These are phyloP conservation scores for Pangasianodon gigas DNA, from an alignment of 2,113 vertebrate genomes.

Conservation along the genomic window DNA sequence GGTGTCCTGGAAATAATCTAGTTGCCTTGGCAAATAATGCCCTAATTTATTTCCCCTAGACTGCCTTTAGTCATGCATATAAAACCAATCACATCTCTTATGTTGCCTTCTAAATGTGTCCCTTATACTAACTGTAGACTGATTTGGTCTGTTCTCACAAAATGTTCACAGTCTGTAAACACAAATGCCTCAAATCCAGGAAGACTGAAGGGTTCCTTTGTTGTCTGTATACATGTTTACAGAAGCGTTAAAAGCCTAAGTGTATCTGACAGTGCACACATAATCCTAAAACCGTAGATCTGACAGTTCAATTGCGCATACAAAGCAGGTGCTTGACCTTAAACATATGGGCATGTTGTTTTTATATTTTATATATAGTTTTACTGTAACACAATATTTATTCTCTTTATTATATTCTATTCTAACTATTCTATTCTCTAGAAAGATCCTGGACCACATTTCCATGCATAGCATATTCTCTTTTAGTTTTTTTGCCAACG, in stretches of 20 bases:
- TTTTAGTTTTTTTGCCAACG: neutral
- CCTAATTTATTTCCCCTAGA: conserved; percentile 25
- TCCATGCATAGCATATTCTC: neutral
- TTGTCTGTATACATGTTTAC: neutral
- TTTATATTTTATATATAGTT: neutral
- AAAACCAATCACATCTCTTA: conserved; percentile 28
- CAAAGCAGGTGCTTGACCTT: neutral
- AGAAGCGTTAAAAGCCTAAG: neutral
- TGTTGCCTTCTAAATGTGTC: neutral
- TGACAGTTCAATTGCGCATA: neutral
- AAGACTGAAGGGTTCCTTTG: neutral
- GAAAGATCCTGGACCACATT: neutral
- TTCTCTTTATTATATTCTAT: neutral
- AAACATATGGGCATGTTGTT: neutral
- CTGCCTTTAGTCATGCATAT: conserved; percentile 33
- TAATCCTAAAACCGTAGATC: neutral
- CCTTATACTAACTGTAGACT: conserved; percentile 3
- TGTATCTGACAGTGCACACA: neutral
- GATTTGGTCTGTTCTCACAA: neutral
- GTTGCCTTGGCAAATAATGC: conserved; percentile 41
- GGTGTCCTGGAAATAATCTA: conserved; percentile 38
- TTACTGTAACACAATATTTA: neutral
- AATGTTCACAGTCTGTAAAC: neutral
- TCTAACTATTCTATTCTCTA: neutral
- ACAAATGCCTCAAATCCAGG: neutral